Evolutionary conservation across 2,113 vertebrate species (phyloP), one percentile per base, ranked within the genome.

Genomic region (Emydocephalus ijimae): DNA sequence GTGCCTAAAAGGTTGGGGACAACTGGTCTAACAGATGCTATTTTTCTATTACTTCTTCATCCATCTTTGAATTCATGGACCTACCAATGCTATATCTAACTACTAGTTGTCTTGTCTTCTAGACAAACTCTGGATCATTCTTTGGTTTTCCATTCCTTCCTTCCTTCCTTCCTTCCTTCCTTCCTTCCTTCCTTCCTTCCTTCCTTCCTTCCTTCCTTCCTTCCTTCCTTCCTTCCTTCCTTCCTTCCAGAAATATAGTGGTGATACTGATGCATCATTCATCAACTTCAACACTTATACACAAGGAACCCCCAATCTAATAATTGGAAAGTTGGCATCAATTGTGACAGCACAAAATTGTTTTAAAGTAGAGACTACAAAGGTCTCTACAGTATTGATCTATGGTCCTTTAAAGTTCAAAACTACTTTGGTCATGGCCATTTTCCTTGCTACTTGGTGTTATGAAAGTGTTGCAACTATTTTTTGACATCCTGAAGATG

Each of bases 211-310:
- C 48, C 4, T 39, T 18, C 64, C 20, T 93, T 29, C 24, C 48
- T 9, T 50, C 48, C 48, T 9, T n/a, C n/a, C n/a, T n/a, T n/a
- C n/a, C n/a, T n/a, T n/a, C n/a, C n/a, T n/a, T 50, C 64, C 20
- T 93, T 29, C 24, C 87, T 89, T 88, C 7, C 94, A 93, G 87
- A 88, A 94, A 88, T 34, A 85, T 6, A 52, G 91, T 91, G 87
- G 45, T 61, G 48, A 45, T 0, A 92, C 85, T 26, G 92, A 96
- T 92, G 95, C 1, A 5, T 93, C 94, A 81, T 91, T 95, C 61
- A 64, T 11, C 94, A 95, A 92, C 91, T 23, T 95, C 89, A 91
- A 29, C 88, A 94, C 87, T 94, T 18, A 1, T 7, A 87, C 56
- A 20, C 59, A 64, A n/a, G 50, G 24, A 26, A 34, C 10, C 34